phyloP scores from a whole-genome alignment of 2,113 vertebrate species.

The Oostethus manadensis region DNA sequence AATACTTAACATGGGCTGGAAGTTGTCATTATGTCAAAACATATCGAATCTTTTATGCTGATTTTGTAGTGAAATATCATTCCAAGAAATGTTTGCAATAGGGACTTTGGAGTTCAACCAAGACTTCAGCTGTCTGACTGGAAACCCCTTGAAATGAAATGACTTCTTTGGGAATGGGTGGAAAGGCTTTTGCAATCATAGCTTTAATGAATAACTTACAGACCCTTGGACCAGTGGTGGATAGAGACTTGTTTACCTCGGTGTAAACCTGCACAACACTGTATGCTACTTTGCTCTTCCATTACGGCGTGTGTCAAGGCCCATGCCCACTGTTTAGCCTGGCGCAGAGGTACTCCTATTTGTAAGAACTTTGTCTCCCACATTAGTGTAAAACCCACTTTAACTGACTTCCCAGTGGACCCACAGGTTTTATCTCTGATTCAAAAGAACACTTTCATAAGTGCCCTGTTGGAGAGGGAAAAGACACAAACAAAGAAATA shows the following conservation, averaged over 20 bases:
- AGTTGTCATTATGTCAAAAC: too few relatives aligned
- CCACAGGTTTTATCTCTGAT: slow-evolving; percentile 60
- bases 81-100: neutral
- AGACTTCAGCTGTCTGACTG: slow-evolving; percentile 28
- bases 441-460: slow-evolving; percentile 67
- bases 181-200: slow-evolving; percentile 32
- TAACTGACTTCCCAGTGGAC: slow-evolving; percentile 54
- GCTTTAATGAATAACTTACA: slow-evolving; percentile 65
- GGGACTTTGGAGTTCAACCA: slow-evolving; percentile 6
- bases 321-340: slow-evolving; percentile 68
- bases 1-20: too few relatives aligned
- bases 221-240: slow-evolving; percentile 34
- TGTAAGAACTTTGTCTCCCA: slow-evolving; percentile 59
- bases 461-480: slow-evolving; percentile 52
- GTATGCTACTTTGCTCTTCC: slow-evolving; percentile 63
- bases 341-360: slow-evolving; percentile 66
- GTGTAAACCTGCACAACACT: slow-evolving; percentile 45
- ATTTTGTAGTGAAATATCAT: neutral
- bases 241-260: slow-evolving; percentile 59
- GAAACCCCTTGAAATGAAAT: slow-evolving; percentile 24
- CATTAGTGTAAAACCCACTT: slow-evolving; percentile 63
- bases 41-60: too few relatives aligned
- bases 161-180: slow-evolving; percentile 31
- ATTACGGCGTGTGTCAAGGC: slow-evolving; percentile 66
- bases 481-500: slow-evolving; percentile 68